Conservation (phyloP, 2,888 invertebrate species). For the Stictocephala bisonia region DNA sequence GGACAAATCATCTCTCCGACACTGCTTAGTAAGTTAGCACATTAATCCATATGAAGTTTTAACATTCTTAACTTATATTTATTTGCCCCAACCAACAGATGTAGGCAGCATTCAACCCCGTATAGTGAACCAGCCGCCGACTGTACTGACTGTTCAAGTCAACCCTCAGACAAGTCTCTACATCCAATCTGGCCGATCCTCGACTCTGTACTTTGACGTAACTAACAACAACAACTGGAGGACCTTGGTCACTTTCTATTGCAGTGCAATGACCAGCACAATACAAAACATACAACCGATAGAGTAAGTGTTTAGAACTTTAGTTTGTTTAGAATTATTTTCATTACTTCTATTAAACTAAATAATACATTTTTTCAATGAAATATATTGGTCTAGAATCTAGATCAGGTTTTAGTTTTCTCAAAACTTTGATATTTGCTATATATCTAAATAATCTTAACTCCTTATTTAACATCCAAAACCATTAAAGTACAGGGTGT, state of each 20-base stretch:
- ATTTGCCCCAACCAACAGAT: too few species aligned
- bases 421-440: too few species aligned
- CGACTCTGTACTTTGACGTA: constrained; percentile 75
- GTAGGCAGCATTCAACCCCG: too few species aligned
- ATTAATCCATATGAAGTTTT: too few species aligned
- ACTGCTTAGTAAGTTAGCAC: not conserved
- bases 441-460: too few species aligned
- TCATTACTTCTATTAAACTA: too few species aligned
- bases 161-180: constrained; percentile 61
- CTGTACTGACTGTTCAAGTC: constrained; percentile 59
- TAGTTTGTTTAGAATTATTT: not conserved
- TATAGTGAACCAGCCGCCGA: not conserved
- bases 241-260: constrained; percentile 70
- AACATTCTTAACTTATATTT: too few species aligned
- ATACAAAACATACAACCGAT: constrained; percentile 63
- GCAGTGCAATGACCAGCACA: constrained; percentile 71
- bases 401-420: too few species aligned
- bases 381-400: too few species aligned
- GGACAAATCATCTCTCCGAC: not conserved
- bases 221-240: constrained; percentile 74
- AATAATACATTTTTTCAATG: too few species aligned
- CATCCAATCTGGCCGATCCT: constrained; percentile 59
- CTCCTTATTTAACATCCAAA: too few species aligned
- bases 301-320: constrained; percentile 40
- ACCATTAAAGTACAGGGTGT: too few species aligned